Evolutionary conservation across 2,888 invertebrate species (phyloP), one percentile per base, ranked within the genome.

Genomic region (Parapristionchus giblindavisi): DNA sequence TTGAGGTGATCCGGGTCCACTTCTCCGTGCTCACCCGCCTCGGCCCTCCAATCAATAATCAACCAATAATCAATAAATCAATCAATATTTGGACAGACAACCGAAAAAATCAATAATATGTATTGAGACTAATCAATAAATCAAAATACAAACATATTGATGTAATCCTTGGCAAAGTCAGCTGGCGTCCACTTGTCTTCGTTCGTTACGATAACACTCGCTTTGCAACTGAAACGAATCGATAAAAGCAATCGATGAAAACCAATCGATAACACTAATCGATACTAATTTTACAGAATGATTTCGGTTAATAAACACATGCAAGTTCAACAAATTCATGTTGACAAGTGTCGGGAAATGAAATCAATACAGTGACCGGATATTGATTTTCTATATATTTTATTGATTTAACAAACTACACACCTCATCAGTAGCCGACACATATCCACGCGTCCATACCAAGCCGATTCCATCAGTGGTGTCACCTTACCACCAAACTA

Each of bases 401-500:
- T 8, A 43, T 43, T 17, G 17, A 43, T 43, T 14, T 14, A 43
- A 43, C 43, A 43, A 43, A 43, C 43, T 43, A 43, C 8, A 43
- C 43, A 43, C 43, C 8, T 43, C 8, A 43, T 43, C 17, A 43
- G 17, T 8, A 43, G 43, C 8, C 17, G 43, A 43, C 8, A 43
- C 17, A 43, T 14, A 34, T 6, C 34, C 58, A n/a, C n/a, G 17
- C 6, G 6, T 24, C 29, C 27, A 58, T 6, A 6, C 17, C 17
- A 58, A 6, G 4, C 63, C 24, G 68, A 48, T 29, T 68, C 68
- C 52, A 52, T 51, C 6, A 68, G 52, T 17, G 68, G 68, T 8
- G 68, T 68, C n/a, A 68, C 52, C 52, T 52, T 52, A 5, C 68
- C 68, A 14, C 68, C 34, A 21, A 52, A 52, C 68, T 68, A 36